Percentiles rank a stretch among this genome's conserved stretches.
These are phyloP conservation scores for Torymus texanus DNA, from an alignment of 2,888 invertebrate genomes.

Conservation along the genomic window DNA sequence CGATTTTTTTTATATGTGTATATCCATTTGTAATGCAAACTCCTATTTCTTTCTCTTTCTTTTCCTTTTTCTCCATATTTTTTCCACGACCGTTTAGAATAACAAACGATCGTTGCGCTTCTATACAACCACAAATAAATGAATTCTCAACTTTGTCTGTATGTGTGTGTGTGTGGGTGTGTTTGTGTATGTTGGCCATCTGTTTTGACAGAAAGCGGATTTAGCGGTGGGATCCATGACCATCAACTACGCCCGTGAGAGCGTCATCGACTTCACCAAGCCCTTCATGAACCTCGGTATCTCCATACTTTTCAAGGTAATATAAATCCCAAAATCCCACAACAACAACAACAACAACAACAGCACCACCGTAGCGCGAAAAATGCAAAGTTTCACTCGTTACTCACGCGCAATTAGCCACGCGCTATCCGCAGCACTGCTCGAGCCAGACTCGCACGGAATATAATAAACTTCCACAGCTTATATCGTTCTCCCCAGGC, in stretches of 20 bases:
- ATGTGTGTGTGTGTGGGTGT: no score
- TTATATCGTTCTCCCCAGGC: no score
- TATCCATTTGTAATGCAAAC: no score
- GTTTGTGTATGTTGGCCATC: not conserved
- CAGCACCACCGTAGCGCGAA: not conserved
- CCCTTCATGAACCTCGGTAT: conserved; percentile 95
- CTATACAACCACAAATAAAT: no score
- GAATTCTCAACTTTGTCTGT: not conserved
- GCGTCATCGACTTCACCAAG: conserved; percentile 93
- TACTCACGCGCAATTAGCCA: conserved; percentile 49
- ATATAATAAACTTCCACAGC: conserved; percentile 32
- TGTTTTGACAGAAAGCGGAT: conserved; percentile 84
- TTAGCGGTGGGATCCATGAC: conserved; percentile 93
- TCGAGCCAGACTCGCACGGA: conserved; percentile 33
- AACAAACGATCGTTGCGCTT: no score
- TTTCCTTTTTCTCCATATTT: no score
- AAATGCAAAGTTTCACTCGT: conserved; percentile 40
- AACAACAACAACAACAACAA: not conserved
- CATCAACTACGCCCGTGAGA: conserved; percentile 91
- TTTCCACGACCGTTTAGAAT: no score
- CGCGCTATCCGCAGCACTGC: not conserved
- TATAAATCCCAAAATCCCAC: conserved; percentile 2
- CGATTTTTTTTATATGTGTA: no score
- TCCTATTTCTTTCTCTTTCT: no score
- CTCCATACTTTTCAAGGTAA: conserved; percentile 89